Evolutionary conservation across 2,797 vertebrate species (phyloP).

Genomic region (Myotis myotis): DNA sequence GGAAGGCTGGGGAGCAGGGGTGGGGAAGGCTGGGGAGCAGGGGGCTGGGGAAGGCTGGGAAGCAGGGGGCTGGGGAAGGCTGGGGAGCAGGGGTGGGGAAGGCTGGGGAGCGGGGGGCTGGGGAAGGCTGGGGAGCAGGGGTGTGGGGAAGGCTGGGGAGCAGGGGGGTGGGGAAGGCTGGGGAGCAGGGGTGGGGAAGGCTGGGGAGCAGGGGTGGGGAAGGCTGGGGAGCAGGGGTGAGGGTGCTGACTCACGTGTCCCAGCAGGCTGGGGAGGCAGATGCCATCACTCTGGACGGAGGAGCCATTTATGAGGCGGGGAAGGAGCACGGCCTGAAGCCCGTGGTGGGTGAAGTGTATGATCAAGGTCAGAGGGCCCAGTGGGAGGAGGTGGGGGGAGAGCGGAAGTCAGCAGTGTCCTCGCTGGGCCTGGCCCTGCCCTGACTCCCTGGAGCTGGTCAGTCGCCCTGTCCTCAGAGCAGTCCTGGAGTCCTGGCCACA

Average conservation of each 20-base stretch:
- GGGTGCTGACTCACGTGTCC: neutral
- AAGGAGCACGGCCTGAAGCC: constrained; percentile 89
- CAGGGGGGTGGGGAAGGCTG: no score
- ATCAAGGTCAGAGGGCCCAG: constrained; percentile 84
- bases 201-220: no score
- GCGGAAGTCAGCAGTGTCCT: neutral
- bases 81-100: no score
- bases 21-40: constrained; percentile 84
- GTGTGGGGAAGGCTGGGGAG: no score
- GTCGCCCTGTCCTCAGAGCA: neutral
- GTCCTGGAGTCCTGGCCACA: neutral
- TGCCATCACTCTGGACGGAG: constrained; percentile 88
- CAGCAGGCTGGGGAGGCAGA: constrained; percentile 89
- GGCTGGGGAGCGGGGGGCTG: no score
- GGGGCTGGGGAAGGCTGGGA: no score
- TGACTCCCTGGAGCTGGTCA: neutral
- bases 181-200: no score
- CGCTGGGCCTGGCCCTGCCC: neutral
- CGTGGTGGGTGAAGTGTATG: constrained; percentile 89
- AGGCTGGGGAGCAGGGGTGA: neutral
- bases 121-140: neutral
- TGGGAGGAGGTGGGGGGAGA: neutral
- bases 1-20: neutral
- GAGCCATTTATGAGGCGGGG: constrained; percentile 88
- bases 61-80: no score